Conservation (phyloP, 2,797 vertebrate species). For the Hypotaenidia okinawae region DNA sequence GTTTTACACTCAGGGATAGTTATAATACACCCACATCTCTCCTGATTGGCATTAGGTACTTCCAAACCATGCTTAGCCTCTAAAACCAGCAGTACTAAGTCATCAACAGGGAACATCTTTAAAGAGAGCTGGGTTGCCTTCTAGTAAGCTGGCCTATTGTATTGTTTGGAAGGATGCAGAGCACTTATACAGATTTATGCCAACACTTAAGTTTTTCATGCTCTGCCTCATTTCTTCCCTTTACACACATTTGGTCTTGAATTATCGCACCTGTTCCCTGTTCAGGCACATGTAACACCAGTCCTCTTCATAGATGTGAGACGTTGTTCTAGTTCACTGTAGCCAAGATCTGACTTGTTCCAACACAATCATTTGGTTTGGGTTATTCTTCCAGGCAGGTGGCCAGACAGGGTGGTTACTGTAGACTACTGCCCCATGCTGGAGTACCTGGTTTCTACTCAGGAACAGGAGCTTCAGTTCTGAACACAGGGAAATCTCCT, state of each 20-base stretch:
- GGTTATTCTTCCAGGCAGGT: background rate
- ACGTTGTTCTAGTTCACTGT: background rate
- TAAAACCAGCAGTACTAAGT: background rate
- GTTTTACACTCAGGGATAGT: background rate
- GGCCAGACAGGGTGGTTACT: background rate
- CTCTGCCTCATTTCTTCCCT: background rate
- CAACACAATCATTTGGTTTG: accelerated
- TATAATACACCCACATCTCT: background rate
- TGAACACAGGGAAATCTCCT: accelerated
- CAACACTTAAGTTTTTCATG: background rate
- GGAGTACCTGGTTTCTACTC: accelerated
- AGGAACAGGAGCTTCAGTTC: background rate
- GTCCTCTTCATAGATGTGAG: background rate
- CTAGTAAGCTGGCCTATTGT: background rate
- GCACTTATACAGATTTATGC: accelerated
- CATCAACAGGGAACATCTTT: background rate
- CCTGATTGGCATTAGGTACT: background rate
- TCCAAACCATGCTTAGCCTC: background rate
- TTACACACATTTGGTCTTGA: accelerated
- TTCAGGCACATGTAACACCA: accelerated
- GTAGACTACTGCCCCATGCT: accelerated
- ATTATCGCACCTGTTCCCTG: background rate
- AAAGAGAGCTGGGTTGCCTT: background rate
- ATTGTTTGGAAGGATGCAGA: background rate
- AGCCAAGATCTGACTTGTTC: background rate